These are phyloP conservation scores for Dinoponera quadriceps DNA, from an alignment of 1,140 invertebrate genomes.

Conservation along the genomic window DNA sequence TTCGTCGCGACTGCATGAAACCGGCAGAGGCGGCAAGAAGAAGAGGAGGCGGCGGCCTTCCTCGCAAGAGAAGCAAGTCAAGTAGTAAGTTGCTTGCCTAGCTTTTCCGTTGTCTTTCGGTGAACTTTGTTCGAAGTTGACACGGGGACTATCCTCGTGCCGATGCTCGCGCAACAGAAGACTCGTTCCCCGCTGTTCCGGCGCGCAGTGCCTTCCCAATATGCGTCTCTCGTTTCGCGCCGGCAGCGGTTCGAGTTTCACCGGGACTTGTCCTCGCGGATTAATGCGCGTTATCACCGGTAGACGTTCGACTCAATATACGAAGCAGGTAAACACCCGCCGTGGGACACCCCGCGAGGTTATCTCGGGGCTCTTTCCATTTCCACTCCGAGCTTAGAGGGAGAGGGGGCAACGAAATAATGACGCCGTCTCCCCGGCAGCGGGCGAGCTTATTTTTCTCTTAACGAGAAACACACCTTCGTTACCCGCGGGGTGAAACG, in stretches of 20 bases:
- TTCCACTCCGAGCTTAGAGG: not conserved
- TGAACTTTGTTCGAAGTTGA: conserved; percentile 26
- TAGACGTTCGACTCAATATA: conserved; percentile 21
- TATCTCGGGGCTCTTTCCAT: conserved; percentile 43
- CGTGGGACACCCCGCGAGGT: not conserved
- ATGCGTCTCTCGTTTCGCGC: not conserved
- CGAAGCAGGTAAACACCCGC: conserved; percentile 7
- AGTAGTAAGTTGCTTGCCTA: conserved; percentile 42
- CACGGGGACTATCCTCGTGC: not conserved
- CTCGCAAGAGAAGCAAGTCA: conserved; percentile 19
- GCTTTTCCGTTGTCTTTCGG: conserved; percentile 43
- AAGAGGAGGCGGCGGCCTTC: too few species aligned
- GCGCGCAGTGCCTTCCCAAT: too few species aligned
- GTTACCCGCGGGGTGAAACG: conserved; percentile 33
- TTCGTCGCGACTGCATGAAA: not conserved
- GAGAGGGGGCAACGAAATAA: conserved; percentile 45
- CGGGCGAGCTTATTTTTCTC: conserved; percentile 30
- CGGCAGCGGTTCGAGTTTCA: not conserved
- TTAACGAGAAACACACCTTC: conserved; percentile 55
- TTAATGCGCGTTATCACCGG: conserved; percentile 34
- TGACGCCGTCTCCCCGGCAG: conserved; percentile 13
- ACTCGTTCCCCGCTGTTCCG: not conserved
- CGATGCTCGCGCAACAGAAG: not conserved
- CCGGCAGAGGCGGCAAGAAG: not conserved
- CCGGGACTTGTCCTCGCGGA: conserved; percentile 10